Conservation (phyloP, 2,888 invertebrate species). For the Tinea trinotella region DNA sequence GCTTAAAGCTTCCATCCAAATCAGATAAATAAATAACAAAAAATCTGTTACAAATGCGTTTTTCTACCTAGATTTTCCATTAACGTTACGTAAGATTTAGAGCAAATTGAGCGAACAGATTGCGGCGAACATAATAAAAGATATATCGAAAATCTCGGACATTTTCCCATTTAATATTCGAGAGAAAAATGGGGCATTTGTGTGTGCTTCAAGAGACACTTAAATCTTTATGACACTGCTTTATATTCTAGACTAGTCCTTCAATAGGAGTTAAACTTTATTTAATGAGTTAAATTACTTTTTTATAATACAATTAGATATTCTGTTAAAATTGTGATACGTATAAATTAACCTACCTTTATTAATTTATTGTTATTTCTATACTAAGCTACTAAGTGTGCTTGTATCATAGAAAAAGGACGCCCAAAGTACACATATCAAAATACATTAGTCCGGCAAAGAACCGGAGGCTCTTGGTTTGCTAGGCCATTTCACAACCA, state of each 20-base stretch:
- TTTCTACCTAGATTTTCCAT: not conserved
- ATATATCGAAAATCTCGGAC: conserved; percentile 4
- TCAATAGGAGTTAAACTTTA: not conserved
- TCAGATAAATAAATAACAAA: no score
- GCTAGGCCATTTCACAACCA: no score
- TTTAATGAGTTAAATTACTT: not conserved
- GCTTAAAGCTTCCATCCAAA: no score
- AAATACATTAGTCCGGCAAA: no score
- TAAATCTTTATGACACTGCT: not conserved
- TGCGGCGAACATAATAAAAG: not conserved
- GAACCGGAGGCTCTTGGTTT: no score
- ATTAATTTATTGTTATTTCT: no score
- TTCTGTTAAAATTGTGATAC: no score
- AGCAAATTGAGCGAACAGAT: conserved; percentile 3
- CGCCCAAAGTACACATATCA: no score
- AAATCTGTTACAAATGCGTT: no score
- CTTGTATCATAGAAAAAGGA: no score
- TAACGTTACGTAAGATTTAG: not conserved
- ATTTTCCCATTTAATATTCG: conserved; percentile 4
- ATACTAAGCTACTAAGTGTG: no score
- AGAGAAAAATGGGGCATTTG: conserved; percentile 5
- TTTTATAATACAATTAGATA: not conserved
- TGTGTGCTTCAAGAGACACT: not conserved
- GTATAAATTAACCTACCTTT: no score
- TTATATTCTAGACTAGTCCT: not conserved